Evolutionary conservation across 2,888 invertebrate species (phyloP).

Genomic region (Polyommatus iphigenia): DNA sequence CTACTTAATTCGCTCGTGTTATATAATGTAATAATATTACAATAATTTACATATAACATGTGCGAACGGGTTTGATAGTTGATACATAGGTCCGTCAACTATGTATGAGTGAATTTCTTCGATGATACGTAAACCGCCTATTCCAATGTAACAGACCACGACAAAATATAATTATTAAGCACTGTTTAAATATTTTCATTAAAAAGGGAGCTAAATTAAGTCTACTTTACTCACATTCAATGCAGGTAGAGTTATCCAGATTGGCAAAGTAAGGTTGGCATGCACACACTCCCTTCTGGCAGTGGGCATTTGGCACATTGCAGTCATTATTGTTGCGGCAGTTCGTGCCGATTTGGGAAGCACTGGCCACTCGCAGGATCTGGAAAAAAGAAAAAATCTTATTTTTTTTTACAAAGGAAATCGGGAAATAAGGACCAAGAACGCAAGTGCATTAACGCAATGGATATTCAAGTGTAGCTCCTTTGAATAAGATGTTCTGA

Average conservation of each 20-base stretch:
- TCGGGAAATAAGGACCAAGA: neutral
- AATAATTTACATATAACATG: too few relatives aligned
- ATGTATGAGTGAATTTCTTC: too few relatives aligned
- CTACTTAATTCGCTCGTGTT: too few relatives aligned
- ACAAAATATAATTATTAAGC: neutral
- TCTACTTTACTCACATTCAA: slow-evolving; percentile 86
- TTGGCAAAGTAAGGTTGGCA: slow-evolving; percentile 91
- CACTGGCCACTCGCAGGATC: slow-evolving; percentile 34
- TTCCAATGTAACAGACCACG: neutral
- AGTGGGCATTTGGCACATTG: slow-evolving; percentile 82
- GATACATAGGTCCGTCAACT: too few relatives aligned
- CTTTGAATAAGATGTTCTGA: too few relatives aligned
- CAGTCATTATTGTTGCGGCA: slow-evolving; percentile 85
- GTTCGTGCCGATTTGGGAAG: slow-evolving; percentile 70
- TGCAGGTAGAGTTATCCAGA: slow-evolving; percentile 88
- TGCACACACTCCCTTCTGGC: slow-evolving; percentile 84
- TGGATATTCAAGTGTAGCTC: too few relatives aligned
- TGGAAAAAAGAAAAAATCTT: slow-evolving; percentile 31
- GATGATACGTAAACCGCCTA: neutral
- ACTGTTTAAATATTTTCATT: neutral
- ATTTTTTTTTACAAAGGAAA: neutral
- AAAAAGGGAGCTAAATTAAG: neutral
- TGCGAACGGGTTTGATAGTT: too few relatives aligned
- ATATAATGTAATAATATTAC: too few relatives aligned
- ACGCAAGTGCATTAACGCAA: too few relatives aligned